phyloP scores from a whole-genome alignment of 92 coral and sea anemone genomes.

The Umimayanthus chanpuru region DNA sequence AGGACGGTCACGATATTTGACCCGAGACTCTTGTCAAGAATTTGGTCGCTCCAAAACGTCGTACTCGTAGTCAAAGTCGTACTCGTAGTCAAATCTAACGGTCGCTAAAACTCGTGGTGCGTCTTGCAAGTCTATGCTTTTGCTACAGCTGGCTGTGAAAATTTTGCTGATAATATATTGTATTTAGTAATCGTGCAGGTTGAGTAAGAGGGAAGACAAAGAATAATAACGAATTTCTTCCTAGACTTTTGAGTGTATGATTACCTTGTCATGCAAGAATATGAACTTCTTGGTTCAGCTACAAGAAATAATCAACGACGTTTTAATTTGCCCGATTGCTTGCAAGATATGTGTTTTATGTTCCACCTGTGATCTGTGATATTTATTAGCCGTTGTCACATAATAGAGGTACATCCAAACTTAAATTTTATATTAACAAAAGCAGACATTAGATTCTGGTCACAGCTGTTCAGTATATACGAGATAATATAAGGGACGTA shows the following conservation, averaged over 20 bases:
- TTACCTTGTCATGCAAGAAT: background rate
- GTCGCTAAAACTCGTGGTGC: background rate
- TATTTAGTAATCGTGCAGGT: background rate
- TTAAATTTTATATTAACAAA: too few species aligned
- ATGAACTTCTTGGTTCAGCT: background rate
- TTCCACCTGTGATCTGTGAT: background rate
- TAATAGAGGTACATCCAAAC: background rate
- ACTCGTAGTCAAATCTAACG: too few species aligned
- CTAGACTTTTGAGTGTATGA: background rate
- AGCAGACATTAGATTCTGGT: background rate
- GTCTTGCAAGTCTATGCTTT: background rate
- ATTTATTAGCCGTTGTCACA: background rate
- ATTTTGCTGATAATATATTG: background rate
- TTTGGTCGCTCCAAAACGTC: too few species aligned
- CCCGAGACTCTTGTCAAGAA: too few species aligned
- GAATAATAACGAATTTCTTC: background rate
- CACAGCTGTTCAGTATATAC: background rate
- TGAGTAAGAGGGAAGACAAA: too few species aligned
- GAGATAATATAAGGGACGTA: too few species aligned
- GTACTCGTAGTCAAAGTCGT: too few species aligned
- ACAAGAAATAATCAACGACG: background rate
- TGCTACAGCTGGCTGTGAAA: background rate
- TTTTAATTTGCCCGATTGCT: background rate
- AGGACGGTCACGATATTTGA: too few species aligned
- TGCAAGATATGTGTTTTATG: background rate